A percentile compares a stretch with the other conserved stretches of the same genome.
These are phyloP conservation scores for Calephelis virginiensis DNA, from an alignment of 1,140 invertebrate species.

Conservation along the genomic window DNA sequence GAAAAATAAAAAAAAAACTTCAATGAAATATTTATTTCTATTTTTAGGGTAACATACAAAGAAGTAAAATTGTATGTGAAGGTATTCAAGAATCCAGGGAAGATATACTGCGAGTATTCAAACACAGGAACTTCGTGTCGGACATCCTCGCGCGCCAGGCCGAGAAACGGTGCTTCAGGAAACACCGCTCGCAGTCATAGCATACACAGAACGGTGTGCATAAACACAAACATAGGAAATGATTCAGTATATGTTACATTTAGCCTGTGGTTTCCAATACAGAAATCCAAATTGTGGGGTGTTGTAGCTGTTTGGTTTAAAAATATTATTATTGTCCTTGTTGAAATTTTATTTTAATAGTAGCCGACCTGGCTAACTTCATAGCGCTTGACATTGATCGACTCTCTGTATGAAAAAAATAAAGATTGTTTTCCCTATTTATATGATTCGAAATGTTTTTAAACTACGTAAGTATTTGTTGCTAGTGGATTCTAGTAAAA, in stretches of 20 bases:
- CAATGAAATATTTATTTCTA: slow-evolving; percentile 17
- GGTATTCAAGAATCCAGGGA: slow-evolving; percentile 92
- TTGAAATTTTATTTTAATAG: too few species aligned
- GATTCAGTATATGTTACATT: slow-evolving; percentile 9
- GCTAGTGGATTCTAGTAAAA: too few species aligned
- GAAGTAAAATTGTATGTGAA: slow-evolving; percentile 95
- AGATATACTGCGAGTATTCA: slow-evolving; percentile 93
- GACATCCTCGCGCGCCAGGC: slow-evolving; percentile 94
- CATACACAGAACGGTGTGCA: slow-evolving; percentile 36
- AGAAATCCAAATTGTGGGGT: not conserved
- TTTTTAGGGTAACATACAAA: slow-evolving; percentile 93
- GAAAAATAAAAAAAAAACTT: too few species aligned
- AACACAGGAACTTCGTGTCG: slow-evolving; percentile 92
- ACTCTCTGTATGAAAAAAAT: too few species aligned
- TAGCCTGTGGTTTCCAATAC: not conserved
- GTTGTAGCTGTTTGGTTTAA: too few species aligned
- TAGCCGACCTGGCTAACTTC: too few species aligned
- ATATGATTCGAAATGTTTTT: too few species aligned
- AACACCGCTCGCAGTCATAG: slow-evolving; percentile 80
- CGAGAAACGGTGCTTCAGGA: slow-evolving; percentile 94
- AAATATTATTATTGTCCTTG: too few species aligned
- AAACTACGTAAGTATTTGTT: too few species aligned
- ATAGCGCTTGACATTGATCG: too few species aligned
- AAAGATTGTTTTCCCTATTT: too few species aligned
- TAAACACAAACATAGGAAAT: slow-evolving; percentile 31